Conservation (phyloP, 2,797 vertebrate genomes). For the Mionectes olivaceus region DNA sequence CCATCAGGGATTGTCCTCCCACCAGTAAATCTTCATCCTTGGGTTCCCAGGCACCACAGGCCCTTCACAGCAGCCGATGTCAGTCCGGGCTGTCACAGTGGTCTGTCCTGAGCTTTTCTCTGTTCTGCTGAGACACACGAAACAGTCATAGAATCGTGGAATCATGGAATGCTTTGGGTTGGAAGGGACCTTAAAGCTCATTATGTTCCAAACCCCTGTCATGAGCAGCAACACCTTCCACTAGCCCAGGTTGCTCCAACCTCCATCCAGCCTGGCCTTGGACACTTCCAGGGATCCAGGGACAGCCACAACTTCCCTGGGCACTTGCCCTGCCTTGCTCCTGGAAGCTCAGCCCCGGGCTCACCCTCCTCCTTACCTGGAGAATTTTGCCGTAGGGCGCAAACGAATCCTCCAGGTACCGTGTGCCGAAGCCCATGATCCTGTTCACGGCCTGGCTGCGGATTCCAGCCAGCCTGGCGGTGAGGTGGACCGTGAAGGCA, state of each 20-base stretch:
- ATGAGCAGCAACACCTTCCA: not conserved
- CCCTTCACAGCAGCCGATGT: accelerated
- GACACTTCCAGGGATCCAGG: not conserved
- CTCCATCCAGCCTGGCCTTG: not conserved
- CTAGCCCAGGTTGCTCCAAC: not conserved
- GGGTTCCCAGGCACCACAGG: not conserved
- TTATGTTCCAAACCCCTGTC: not conserved
- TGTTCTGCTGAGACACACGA: constrained; percentile 10
- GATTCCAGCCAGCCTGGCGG: constrained; percentile 81
- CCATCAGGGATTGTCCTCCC: not conserved
- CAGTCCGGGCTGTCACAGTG: constrained; percentile 53
- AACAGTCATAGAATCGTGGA: not conserved
- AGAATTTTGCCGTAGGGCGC: constrained; percentile 61
- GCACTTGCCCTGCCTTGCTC: not conserved
- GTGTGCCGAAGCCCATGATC: constrained; percentile 86
- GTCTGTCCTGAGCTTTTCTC: not conserved
- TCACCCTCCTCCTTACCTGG: constrained; percentile 22
- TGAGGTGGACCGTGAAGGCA: constrained; percentile 86
- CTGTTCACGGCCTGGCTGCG: constrained; percentile 81
- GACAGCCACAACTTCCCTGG: not conserved
- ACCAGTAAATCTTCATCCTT: not conserved
- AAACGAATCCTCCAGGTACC: constrained; percentile 83
- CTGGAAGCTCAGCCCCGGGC: not conserved
- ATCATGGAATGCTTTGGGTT: not conserved
- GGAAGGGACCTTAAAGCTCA: not conserved